Conservation (phyloP, 2,113 vertebrate genomes). For the Rhipidura dahli region DNA sequence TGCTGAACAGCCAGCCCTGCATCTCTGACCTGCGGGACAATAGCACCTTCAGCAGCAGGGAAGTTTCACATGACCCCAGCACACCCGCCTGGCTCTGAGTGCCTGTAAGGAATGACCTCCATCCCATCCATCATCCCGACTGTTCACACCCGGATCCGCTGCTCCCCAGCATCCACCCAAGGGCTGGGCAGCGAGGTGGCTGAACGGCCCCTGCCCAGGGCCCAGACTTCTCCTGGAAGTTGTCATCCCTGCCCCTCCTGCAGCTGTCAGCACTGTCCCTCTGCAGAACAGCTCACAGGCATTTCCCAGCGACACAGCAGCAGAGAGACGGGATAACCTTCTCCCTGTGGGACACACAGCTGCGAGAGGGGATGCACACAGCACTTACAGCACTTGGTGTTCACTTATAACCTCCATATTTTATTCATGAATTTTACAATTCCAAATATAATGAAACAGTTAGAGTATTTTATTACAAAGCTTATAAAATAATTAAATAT, state of each 20-base stretch:
- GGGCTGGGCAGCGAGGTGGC: background rate
- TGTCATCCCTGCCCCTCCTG: background rate
- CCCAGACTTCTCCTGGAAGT: background rate
- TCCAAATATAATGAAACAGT: conserved; percentile 70
- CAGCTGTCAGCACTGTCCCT: background rate
- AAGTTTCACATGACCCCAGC: conserved; percentile 30
- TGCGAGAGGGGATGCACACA: background rate
- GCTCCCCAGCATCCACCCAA: background rate
- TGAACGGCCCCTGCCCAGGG: background rate
- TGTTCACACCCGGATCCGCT: background rate
- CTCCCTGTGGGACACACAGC: background rate
- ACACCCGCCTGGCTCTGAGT: background rate
- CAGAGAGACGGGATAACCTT: background rate
- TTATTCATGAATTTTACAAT: conserved; percentile 65
- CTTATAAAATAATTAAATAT: conserved; percentile 88
- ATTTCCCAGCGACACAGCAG: fast-evolving
- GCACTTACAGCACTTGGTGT: background rate
- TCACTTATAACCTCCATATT: conserved; percentile 34
- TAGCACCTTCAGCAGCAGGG: background rate
- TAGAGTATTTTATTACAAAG: conserved; percentile 82
- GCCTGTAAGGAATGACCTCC: background rate
- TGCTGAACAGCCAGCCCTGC: background rate
- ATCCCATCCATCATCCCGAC: conserved; percentile 13
- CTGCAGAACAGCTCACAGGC: background rate
- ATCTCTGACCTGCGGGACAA: background rate